phyloP scores from a whole-genome alignment of 2,888 invertebrate genomes.

The Pammene aurita region DNA sequence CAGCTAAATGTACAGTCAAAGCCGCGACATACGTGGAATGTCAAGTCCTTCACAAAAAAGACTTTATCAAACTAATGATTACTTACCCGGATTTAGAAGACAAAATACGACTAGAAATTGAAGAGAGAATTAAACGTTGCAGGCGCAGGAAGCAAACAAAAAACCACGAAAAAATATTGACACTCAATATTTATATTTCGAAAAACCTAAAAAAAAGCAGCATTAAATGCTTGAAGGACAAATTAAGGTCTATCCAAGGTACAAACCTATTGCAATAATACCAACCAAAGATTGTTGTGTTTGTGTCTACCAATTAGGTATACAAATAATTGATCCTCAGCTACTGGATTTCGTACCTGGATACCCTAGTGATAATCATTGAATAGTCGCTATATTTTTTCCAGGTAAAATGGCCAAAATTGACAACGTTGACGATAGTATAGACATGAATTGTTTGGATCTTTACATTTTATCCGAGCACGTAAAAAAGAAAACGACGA shows the following conservation, averaged over 20 bases:
- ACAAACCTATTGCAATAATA: neutral
- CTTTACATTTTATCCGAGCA: constrained; percentile 77
- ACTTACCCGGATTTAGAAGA: constrained; percentile 74
- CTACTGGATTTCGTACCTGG: too few species aligned
- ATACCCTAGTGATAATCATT: too few species aligned
- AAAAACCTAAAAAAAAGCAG: constrained; percentile 75
- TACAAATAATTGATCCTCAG: too few species aligned
- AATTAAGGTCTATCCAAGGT: constrained; percentile 51
- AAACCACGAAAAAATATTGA: constrained; percentile 52
- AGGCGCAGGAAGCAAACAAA: constrained; percentile 56
- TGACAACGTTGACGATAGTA: constrained; percentile 60
- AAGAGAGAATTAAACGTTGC: constrained; percentile 61
- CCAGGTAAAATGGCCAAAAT: constrained; percentile 65
- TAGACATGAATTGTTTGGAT: constrained; percentile 72
- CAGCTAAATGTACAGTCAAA: constrained; percentile 79
- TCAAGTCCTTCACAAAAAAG: constrained; percentile 77
- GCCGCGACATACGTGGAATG: constrained; percentile 81
- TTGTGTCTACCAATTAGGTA: too few species aligned
- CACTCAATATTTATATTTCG: constrained; percentile 74
- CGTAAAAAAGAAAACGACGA: constrained; percentile 65
- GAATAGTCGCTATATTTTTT: constrained; percentile 25
- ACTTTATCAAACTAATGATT: constrained; percentile 76
- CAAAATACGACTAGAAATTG: constrained; percentile 63
- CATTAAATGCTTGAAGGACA: constrained; percentile 78
- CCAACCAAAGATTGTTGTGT: neutral